These are phyloP conservation scores for Sylvilagus bachmani DNA, from an alignment of 2,113 vertebrate species.

Conservation along the genomic window DNA sequence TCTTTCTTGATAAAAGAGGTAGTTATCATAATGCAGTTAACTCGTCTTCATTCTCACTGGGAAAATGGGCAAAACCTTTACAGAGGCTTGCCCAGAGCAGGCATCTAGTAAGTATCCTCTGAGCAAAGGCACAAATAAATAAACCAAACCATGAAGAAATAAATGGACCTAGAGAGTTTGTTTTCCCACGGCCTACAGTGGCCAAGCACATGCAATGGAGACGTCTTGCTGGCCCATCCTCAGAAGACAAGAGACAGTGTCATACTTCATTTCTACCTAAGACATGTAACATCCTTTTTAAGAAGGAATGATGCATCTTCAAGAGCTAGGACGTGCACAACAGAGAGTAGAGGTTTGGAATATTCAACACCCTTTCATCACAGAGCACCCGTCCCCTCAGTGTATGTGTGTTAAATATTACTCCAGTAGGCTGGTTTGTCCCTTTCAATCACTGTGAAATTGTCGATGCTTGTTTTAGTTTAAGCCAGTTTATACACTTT, in stretches of 20 bases:
- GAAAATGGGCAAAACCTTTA: conserved; percentile 22
- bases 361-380: neutral
- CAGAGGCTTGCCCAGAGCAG: neutral
- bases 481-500: conserved; percentile 36
- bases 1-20: conserved; percentile 1
- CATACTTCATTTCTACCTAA: neutral
- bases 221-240: neutral
- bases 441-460: conserved; percentile 26
- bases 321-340: conserved; percentile 44
- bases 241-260: neutral
- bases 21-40: neutral
- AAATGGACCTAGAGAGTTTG: neutral
- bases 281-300: neutral
- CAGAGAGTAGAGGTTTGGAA: conserved; percentile 64
- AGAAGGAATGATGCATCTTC: neutral
- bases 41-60: neutral
- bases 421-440: conserved; percentile 49
- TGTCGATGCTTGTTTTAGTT: neutral
- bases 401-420: conserved; percentile 44
- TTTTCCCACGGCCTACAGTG: neutral
- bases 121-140: neutral
- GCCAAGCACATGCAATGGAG: neutral
- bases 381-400: neutral
- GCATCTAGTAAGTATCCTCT: conserved; percentile 30
- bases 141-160: neutral